Evolutionary conservation across 2,113 vertebrate genomes (phyloP).

Genomic region (Cochlearius cochlearius): DNA sequence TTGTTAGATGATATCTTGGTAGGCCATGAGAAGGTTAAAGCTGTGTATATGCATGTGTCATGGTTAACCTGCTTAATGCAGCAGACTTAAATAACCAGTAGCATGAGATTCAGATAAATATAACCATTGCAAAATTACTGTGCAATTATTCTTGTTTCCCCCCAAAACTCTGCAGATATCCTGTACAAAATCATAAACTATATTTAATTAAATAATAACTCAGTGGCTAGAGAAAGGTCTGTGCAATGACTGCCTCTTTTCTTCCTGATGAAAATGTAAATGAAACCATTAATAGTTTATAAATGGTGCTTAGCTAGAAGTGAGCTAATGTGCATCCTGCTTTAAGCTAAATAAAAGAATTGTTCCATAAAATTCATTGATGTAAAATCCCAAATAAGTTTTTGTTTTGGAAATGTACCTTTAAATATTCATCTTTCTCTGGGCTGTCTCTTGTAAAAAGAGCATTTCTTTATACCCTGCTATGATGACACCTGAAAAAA

Average conservation of each 20-base stretch:
- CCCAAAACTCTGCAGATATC: constrained; percentile 21
- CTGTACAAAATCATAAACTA: constrained; percentile 22
- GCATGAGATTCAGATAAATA: background rate
- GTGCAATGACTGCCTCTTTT: background rate
- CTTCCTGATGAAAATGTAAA: constrained; percentile 64
- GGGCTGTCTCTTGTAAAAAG: background rate
- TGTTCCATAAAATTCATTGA: background rate
- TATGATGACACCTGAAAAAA: background rate
- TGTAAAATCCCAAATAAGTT: background rate
- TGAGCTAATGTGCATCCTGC: background rate
- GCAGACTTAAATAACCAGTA: background rate
- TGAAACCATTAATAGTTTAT: constrained; percentile 67
- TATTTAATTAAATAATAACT: constrained; percentile 68
- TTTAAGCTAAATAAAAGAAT: constrained; percentile 57
- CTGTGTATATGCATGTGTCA: background rate
- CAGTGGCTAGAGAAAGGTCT: constrained; percentile 33
- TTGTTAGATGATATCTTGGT: background rate
- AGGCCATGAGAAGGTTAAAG: background rate
- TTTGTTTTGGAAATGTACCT: constrained; percentile 25
- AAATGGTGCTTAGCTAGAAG: constrained; percentile 38
- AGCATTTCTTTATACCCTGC: background rate
- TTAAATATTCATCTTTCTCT: constrained; percentile 26
- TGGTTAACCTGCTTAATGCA: background rate
- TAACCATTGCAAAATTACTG: background rate
- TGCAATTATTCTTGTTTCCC: constrained; percentile 5